Conservation (phyloP, 1,140 invertebrate genomes). For the Drosophila sucinea region DNA sequence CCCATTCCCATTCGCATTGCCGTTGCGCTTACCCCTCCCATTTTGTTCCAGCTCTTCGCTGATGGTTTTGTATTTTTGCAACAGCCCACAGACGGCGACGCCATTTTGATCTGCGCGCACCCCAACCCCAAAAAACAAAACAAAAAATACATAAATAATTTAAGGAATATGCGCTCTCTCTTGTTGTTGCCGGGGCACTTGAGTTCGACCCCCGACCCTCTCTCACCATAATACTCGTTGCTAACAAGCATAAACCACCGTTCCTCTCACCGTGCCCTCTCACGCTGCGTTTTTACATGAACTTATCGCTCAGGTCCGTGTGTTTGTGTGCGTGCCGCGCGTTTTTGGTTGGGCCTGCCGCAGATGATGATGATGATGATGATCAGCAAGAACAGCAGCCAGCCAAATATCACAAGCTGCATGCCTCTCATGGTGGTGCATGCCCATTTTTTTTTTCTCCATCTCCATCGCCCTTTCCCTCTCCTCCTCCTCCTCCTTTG, state of each 20-base stretch:
- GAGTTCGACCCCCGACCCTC: constrained; percentile 27
- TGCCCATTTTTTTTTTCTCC: constrained; percentile 2
- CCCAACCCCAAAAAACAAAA: constrained; percentile 12
- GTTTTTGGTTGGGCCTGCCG: constrained; percentile 65
- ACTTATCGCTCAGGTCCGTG: constrained; percentile 13
- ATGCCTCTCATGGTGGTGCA: constrained; percentile 19
- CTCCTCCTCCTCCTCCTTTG: constrained; percentile 7
- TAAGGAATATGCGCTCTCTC: constrained; percentile 7
- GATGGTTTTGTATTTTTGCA: constrained; percentile 54
- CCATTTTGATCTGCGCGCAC: constrained; percentile 18
- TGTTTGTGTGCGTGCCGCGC: constrained; percentile 52
- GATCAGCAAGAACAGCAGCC: constrained; percentile 29
- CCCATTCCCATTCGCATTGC: background rate
- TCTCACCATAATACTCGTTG: constrained; percentile 2
- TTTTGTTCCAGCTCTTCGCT: constrained; percentile 9
- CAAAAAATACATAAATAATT: constrained; percentile 14
- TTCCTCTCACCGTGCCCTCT: constrained; percentile 35
- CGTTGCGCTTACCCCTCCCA: background rate
- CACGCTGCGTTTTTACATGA: constrained; percentile 38
- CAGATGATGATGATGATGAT: constrained; percentile 60
- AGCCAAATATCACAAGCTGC: constrained; percentile 27
- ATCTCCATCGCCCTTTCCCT: background rate
- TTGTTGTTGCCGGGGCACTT: constrained; percentile 37
- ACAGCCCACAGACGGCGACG: constrained; percentile 35
- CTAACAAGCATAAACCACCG: constrained; percentile 65